These are phyloP conservation scores for Xerus rutilus DNA, from an alignment of 2,797 vertebrate genomes.

Conservation along the genomic window DNA sequence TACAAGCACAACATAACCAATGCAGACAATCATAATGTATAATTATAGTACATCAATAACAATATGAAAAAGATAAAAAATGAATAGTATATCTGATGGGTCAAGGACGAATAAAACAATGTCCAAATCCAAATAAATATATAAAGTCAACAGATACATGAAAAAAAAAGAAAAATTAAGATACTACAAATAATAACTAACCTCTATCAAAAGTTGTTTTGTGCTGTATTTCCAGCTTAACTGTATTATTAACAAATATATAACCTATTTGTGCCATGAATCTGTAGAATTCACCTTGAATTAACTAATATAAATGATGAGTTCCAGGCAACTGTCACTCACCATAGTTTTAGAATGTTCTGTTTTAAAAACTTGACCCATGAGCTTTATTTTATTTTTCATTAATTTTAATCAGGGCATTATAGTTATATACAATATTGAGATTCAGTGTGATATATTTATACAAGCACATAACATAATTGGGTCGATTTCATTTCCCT, in stretches of 20 bases:
- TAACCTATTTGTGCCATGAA: background rate
- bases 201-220: background rate
- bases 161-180: background rate
- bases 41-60: no score
- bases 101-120: no score
- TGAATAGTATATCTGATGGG: no score
- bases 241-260: background rate
- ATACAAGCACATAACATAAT: no score
- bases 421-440: no score
- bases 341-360: background rate
- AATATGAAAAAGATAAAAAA: no score
- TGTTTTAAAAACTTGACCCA: background rate
- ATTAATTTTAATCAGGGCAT: no score
- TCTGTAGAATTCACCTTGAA: constrained; percentile 45
- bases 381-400: no score
- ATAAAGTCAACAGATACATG: no score
- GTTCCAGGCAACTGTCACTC: background rate
- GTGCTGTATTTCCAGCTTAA: background rate
- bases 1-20: background rate
- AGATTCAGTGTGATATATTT: no score
- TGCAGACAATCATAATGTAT: background rate
- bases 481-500: no score
- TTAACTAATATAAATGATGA: background rate
- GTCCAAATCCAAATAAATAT: no score
- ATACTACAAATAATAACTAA: background rate